A percentile compares a stretch with the other conserved stretches of the same genome.
Evolutionary conservation across 2,797 vertebrate genomes (phyloP).

Genomic region (Fistularia commersonii): DNA sequence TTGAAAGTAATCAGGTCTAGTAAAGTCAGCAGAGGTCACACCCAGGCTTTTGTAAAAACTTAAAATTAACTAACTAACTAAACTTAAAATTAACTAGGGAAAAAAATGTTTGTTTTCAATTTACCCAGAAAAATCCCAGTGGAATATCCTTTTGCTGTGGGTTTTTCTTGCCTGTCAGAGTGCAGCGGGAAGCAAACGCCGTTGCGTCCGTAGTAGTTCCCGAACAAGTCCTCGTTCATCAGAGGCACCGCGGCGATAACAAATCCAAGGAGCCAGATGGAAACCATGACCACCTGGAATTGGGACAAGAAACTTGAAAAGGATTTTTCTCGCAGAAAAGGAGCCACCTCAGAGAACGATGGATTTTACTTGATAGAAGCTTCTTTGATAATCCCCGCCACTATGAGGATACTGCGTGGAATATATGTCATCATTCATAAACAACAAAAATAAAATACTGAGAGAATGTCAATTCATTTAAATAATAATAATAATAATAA

Average conservation of each 20-base stretch:
- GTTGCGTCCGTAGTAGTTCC: slow-evolving; percentile 87
- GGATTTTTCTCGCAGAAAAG: no score
- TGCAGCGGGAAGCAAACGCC: slow-evolving; percentile 86
- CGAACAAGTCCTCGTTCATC: slow-evolving; percentile 78
- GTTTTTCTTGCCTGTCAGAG: slow-evolving; percentile 81
- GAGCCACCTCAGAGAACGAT: neutral
- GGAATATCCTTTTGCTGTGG: slow-evolving; percentile 79
- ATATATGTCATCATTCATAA: no score
- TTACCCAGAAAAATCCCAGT: slow-evolving; percentile 87
- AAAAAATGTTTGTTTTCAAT: slow-evolving; percentile 18
- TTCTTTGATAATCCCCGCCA: no score
- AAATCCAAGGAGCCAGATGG: slow-evolving; percentile 81
- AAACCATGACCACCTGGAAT: slow-evolving; percentile 57
- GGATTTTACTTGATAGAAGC: no score
- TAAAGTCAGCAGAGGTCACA: no score
- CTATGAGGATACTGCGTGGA: no score
- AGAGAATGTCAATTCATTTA: no score
- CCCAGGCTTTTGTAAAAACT: no score
- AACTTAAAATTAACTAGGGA: neutral
- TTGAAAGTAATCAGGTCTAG: no score
- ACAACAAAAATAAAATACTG: no score
- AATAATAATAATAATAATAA: no score
- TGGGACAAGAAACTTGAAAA: slow-evolving; percentile 9
- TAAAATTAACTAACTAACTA: no score
- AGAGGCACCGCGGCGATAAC: slow-evolving; percentile 80